Evolutionary conservation across 2,888 invertebrate species (phyloP).

Genomic region (Netelia inedita): DNA sequence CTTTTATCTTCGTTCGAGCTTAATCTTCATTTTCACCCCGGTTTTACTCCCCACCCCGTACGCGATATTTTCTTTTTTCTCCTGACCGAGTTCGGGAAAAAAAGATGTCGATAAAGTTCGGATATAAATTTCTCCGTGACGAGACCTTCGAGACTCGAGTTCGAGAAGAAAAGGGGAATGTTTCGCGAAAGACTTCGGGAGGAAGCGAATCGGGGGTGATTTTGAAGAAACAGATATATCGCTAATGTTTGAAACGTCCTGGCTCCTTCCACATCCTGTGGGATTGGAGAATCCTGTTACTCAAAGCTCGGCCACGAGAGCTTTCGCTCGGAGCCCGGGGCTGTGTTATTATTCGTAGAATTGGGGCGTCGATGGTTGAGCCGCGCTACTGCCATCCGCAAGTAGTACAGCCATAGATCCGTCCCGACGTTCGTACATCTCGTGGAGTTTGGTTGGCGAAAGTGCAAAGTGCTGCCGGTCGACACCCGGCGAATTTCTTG

Average conservation of each 20-base stretch:
- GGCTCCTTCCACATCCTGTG: conserved; percentile 23
- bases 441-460: not conserved
- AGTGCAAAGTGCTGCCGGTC: conserved; percentile 18
- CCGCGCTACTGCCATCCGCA: not conserved
- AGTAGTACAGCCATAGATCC: conserved; percentile 6
- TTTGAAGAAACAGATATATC: conserved; percentile 15
- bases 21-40: conserved; percentile 4
- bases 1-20: not conserved
- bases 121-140: conserved; percentile 28
- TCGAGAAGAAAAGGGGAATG: not conserved
- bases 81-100: not conserved
- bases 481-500: not conserved
- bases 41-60: not conserved
- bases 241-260: not conserved
- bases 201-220: not conserved
- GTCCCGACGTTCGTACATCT: conserved; percentile 6
- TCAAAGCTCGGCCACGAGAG: conserved; percentile 43
- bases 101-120: conserved; percentile 20
- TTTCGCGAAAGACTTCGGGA: not conserved
- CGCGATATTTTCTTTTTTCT: not conserved
- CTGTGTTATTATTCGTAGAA: conserved; percentile 45
- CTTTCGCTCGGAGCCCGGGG: conserved; percentile 32
- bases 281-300: conserved; percentile 35
- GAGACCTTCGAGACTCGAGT: conserved; percentile 14
- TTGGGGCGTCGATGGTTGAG: conserved; percentile 13